Evolutionary conservation across 2,113 vertebrate species (phyloP).

Genomic region (Panthera uncia): DNA sequence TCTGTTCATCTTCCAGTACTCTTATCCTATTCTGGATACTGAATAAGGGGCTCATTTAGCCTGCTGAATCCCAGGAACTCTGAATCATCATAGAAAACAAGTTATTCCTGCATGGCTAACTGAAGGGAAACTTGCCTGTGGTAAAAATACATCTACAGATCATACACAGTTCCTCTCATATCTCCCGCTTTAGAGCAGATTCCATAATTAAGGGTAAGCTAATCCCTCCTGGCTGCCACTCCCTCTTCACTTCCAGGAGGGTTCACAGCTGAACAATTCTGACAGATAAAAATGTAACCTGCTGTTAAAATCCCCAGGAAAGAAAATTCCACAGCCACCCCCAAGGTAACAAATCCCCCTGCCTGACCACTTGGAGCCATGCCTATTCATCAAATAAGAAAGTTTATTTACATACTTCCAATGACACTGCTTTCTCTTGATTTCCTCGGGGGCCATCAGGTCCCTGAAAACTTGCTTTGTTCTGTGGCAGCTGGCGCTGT

Average conservation of each 20-base stretch:
- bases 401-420: constrained; percentile 59
- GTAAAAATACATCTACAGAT: constrained; percentile 55
- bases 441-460: not conserved
- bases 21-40: constrained; percentile 25
- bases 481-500: not conserved
- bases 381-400: constrained; percentile 38
- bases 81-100: constrained; percentile 63
- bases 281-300: constrained; percentile 63
- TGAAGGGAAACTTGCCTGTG: constrained; percentile 41
- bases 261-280: constrained; percentile 25
- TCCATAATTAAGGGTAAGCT: constrained; percentile 62
- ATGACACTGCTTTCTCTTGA: constrained; percentile 35
- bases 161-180: not conserved
- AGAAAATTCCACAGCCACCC: constrained; percentile 69
- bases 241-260: not conserved
- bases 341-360: constrained; percentile 66
- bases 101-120: constrained; percentile 20
- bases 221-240: constrained; percentile 11
- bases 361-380: not conserved
- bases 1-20: constrained; percentile 23
- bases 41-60: constrained; percentile 49
- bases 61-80: constrained; percentile 22
- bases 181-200: not conserved
- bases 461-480: constrained; percentile 44
- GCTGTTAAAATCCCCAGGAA: constrained; percentile 62